Conservation (phyloP, 2,797 vertebrate species). For the Enteromius afrohamiltoni region DNA sequence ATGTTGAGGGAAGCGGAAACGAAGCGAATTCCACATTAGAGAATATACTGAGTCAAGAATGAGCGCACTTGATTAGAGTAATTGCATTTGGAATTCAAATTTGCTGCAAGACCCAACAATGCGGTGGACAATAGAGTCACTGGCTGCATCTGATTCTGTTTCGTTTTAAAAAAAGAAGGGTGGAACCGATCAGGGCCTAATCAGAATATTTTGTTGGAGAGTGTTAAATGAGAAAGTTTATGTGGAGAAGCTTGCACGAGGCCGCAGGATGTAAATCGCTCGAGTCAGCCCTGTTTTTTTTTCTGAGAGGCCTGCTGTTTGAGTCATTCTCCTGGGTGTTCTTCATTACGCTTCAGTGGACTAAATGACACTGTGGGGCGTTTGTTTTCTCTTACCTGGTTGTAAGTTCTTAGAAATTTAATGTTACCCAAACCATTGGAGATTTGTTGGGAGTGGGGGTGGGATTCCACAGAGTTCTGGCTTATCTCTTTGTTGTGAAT, state of each 20-base stretch:
- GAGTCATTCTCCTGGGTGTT: constrained; percentile 39
- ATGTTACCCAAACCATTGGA: constrained; percentile 43
- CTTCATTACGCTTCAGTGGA: constrained; percentile 40
- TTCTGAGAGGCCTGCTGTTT: constrained; percentile 25
- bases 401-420: constrained; percentile 39
- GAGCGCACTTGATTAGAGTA: constrained; percentile 18
- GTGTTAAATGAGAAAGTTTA: constrained; percentile 16
- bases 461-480: constrained; percentile 52
- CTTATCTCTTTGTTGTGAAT: constrained; percentile 66
- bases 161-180: constrained; percentile 4
- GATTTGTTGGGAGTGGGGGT: constrained; percentile 51
- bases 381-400: constrained; percentile 47
- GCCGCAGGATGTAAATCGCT: constrained; percentile 17
- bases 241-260: constrained; percentile 1
- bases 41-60: constrained; percentile 22
- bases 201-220: constrained; percentile 19
- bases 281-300: neutral
- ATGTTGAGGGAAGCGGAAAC: constrained; percentile 34
- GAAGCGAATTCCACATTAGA: constrained; percentile 27
- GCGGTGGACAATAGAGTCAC: constrained; percentile 12
- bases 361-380: constrained; percentile 50
- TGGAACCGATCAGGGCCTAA: neutral
- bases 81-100: constrained; percentile 43
- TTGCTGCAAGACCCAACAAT: constrained; percentile 27
- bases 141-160: constrained; percentile 32